Percentiles rank a stretch among this genome's conserved stretches.
phyloP scores from a whole-genome alignment of 1,140 invertebrate species.

The Bombus confusus region DNA sequence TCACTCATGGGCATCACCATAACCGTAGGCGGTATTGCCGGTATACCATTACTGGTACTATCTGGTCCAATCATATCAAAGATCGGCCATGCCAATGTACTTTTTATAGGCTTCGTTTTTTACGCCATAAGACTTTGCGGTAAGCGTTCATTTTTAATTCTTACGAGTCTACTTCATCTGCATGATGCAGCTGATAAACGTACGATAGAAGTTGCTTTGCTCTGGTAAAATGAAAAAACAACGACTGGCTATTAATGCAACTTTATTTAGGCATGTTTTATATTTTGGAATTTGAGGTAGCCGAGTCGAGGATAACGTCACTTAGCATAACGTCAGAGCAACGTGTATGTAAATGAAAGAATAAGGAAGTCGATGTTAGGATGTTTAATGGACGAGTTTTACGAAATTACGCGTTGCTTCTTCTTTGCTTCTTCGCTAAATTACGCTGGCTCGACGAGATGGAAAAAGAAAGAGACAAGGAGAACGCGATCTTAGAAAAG shows the following conservation, averaged over 20 bases:
- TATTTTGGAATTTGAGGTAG: neutral
- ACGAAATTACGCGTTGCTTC: neutral
- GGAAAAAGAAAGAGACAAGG: neutral
- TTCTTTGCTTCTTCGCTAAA: neutral
- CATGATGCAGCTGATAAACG: neutral
- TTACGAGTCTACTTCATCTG: neutral
- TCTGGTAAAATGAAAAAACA: neutral
- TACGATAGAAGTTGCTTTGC: neutral
- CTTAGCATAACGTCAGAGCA: neutral
- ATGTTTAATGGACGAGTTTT: neutral
- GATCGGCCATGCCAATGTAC: slow-evolving; percentile 91
- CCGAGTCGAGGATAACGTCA: no score
- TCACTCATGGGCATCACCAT: slow-evolving; percentile 93
- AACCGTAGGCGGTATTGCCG: slow-evolving; percentile 89
- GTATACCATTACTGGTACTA: slow-evolving; percentile 89
- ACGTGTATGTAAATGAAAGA: neutral
- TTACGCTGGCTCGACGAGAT: neutral
- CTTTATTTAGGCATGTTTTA: neutral
- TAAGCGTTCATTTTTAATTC: slow-evolving; percentile 72
- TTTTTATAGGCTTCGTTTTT: slow-evolving; percentile 90
- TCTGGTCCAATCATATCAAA: slow-evolving; percentile 90
- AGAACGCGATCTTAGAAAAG: neutral
- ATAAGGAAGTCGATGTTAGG: neutral
- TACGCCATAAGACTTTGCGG: slow-evolving; percentile 89
- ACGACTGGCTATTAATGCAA: neutral